Base-by-base conservation (phyloP, 2,113 vertebrate genomes). In the Chloropsis hardwickii region DNA sequence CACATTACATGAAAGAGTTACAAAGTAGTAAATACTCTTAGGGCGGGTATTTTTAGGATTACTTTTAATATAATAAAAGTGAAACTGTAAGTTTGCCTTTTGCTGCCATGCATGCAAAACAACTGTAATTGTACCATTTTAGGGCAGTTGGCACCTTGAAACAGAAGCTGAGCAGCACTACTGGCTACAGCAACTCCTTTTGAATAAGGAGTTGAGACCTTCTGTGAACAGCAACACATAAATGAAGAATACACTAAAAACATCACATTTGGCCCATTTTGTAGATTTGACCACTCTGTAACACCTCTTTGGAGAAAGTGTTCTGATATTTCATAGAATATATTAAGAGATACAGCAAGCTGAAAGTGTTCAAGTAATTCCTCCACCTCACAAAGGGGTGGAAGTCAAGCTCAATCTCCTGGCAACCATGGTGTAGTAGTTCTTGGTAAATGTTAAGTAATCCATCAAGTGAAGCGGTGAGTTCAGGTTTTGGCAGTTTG, bases 401-500 rank as follows among this genome's bases (percentile, higher is more conserved):
- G 29, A 80, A 81, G 15, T 50, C 51, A 61, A 29, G 42, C 45
- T 71, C 11, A 37, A 0, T 28, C 27, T 40, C 37, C 45, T 77
- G 66, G 65, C 42, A 69, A 8, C 47, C 23, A 2, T 5, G 14
- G 53, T 2, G 15, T 11, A 45, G 40, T 27, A 57, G 64, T 71
- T 86, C 29, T 65, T 9, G 1, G 16, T 18, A 16, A 29, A 10
- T 0, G 0, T 39, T 6, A 33, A 27, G 44, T 58, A 67, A 58
- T 69, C 50, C 73, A 22, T 3, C 0, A 1, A 86, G 7, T 12
- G 27, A n/a, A 60, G 37, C 0, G 1, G 9, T 0, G 2, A 84
- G 25, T 42, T 97, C 97, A 96, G 15, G 86, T 85, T 87, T 78
- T 92, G 58, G 84, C 77, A 74, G 71, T 21, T 14, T 90, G 95